Evolutionary conservation across 1,140 invertebrate species (phyloP).

Genomic region (Bemisia tabaci): DNA sequence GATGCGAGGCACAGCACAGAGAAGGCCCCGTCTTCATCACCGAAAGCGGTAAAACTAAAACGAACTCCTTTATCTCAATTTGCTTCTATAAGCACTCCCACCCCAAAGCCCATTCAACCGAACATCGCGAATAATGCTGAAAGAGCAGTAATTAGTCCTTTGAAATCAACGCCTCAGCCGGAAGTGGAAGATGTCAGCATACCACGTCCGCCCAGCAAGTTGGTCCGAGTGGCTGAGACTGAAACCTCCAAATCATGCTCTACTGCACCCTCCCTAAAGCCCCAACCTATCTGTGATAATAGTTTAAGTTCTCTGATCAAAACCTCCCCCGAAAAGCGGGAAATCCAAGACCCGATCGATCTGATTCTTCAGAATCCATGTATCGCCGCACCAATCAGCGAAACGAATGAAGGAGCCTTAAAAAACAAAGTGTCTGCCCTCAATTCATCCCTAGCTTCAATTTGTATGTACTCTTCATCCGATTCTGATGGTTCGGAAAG

Average conservation of each 20-base stretch:
- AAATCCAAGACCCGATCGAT: not conserved
- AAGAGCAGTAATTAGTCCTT: too few species aligned
- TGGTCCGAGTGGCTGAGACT: not conserved
- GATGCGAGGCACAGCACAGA: not conserved
- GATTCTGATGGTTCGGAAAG: not conserved
- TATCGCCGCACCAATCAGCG: not conserved
- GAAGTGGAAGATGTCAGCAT: too few species aligned
- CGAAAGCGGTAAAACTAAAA: not conserved
- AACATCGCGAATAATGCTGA: too few species aligned
- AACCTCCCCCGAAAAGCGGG: not conserved
- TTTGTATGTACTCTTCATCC: not conserved
- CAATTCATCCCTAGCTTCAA: not conserved
- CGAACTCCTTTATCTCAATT: not conserved
- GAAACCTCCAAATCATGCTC: not conserved
- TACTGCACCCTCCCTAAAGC: not conserved
- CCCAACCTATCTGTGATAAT: not conserved
- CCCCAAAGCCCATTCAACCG: too few species aligned
- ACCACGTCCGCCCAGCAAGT: not conserved
- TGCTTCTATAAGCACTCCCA: not conserved
- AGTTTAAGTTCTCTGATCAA: not conserved
- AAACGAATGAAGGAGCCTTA: not conserved
- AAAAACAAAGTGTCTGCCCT: not conserved
- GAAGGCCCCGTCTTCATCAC: not conserved
- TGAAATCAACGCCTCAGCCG: too few species aligned
- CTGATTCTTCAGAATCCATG: not conserved